A percentile compares a stretch with the other conserved stretches of the same genome.
These are phyloP conservation scores for Coturnix japonica DNA, from an alignment of 2,113 vertebrate genomes.

Conservation along the genomic window DNA sequence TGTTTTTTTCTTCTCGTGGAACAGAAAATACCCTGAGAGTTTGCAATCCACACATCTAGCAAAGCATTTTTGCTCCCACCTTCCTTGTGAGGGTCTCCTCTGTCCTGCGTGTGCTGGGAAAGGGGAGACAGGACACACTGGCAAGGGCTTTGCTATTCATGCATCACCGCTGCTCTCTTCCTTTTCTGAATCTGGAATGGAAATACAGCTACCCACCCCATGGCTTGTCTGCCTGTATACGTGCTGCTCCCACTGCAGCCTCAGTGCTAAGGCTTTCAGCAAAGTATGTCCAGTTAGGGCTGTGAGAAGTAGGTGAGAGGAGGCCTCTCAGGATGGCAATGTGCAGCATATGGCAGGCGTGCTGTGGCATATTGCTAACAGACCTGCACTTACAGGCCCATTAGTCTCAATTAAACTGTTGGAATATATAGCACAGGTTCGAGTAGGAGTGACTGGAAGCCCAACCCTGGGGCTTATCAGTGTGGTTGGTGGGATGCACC, in stretches of 20 bases:
- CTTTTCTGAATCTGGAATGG: neutral
- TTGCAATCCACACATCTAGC: neutral
- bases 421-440: constrained; percentile 22
- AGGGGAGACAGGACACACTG: neutral
- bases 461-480: neutral
- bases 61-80: neutral
- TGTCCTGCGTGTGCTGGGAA: neutral
- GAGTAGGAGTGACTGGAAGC: neutral
- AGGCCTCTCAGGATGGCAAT: neutral
- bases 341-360: constrained; percentile 22
- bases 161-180: neutral
- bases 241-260: neutral
- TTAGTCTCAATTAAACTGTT: constrained; percentile 33
- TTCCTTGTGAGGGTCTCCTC: neutral
- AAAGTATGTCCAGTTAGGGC: neutral
- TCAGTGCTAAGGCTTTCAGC: neutral
- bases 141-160: neutral
- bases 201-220: neutral
- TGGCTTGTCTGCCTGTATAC: neutral
- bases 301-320: neutral
- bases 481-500: neutral
- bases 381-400: constrained; percentile 24
- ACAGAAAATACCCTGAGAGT: neutral
- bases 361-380: constrained; percentile 23
- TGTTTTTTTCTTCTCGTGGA: neutral